Conservation (phyloP, 2,888 invertebrate species). For the Hemistola chrysoprasaria region DNA sequence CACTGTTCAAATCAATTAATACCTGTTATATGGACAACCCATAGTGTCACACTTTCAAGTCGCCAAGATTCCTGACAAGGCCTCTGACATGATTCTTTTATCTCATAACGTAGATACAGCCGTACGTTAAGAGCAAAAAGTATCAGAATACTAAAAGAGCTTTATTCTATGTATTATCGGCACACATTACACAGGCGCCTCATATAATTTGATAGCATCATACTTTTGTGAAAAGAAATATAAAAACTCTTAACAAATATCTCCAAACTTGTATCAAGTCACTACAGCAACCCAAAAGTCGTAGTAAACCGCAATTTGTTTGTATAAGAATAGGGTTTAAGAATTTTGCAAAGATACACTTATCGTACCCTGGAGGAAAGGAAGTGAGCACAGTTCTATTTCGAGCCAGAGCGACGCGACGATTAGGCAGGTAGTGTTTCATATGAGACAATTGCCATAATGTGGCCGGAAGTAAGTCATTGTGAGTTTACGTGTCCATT, state of each 20-base stretch:
- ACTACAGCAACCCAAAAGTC: conserved; percentile 5
- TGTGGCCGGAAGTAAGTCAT: conserved; percentile 29
- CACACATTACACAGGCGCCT: not conserved
- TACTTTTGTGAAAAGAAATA: conserved; percentile 6
- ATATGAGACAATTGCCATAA: conserved; percentile 32
- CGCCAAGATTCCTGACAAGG: too few species aligned
- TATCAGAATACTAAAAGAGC: too few species aligned
- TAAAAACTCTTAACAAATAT: conserved; percentile 7
- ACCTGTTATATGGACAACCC: too few species aligned
- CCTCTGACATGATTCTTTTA: too few species aligned
- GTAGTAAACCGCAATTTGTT: conserved; percentile 11
- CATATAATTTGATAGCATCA: conserved; percentile 1
- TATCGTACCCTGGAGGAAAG: conserved; percentile 18
- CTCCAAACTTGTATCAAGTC: conserved; percentile 13
- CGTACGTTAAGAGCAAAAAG: too few species aligned
- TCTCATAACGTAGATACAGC: too few species aligned
- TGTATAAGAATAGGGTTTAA: conserved; percentile 8
- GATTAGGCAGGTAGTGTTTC: conserved; percentile 26
- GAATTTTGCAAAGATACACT: conserved; percentile 14
- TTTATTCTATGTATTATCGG: too few species aligned
- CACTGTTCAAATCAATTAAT: too few species aligned
- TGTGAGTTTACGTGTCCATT: conserved; percentile 17
- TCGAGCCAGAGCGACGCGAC: conserved; percentile 17
- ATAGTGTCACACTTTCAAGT: too few species aligned
- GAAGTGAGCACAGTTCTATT: conserved; percentile 25